Base-by-base conservation (phyloP, 2,113 vertebrate species). In the Girardinichthys multiradiatus region DNA sequence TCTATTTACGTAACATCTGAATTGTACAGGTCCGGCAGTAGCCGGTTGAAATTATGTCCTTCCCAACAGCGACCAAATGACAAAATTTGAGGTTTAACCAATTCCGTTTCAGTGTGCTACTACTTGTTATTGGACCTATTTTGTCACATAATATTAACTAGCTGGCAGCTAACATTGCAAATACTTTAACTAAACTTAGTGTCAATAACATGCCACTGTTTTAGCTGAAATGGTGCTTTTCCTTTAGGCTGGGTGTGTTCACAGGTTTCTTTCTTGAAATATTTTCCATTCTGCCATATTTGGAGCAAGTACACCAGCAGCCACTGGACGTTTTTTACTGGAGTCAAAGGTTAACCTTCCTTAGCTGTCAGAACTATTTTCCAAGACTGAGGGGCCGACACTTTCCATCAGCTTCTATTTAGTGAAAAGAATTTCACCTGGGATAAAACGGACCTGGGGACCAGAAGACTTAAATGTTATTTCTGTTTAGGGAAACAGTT, bases 311-410 rank as follows among this genome's bases (percentile, higher is more conserved):
- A 24, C 72, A 76, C 77, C 63, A 29, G 69, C 68, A 48, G 67
- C 57, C 64, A 19, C 10, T 1, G 29, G 28, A 19, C 15, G 26
- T 9, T 29, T 57, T 26, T 2, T 37, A 17, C 66, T 39, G 39
- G 54, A 75, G 72, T 69, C 66, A 77, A 2, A 72, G 62, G 68
- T 77, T 17, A 70, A 68, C 62, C 27, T 35, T 3, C 21, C 39
- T 51, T 21, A 69, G 29, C 6, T 39, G 27, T 35, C 27, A 54
- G 42, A 37, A 48, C 33, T 54, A 24, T 70, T 72, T 63, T 67
- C 24, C 2, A 14, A 7, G 21, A 17, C 30, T 29, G 14, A 57
- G 3, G 21, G n/a, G 30, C 14, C 15, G 17, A 14, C 31, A 45
- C 10, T 70, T 69, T 33, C 33, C 66, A 48, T 27, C 42, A 24